Evolutionary conservation across 1,140 invertebrate species (phyloP), one percentile per base, ranked within the genome.

Genomic region (Drosophila athabasca): DNA sequence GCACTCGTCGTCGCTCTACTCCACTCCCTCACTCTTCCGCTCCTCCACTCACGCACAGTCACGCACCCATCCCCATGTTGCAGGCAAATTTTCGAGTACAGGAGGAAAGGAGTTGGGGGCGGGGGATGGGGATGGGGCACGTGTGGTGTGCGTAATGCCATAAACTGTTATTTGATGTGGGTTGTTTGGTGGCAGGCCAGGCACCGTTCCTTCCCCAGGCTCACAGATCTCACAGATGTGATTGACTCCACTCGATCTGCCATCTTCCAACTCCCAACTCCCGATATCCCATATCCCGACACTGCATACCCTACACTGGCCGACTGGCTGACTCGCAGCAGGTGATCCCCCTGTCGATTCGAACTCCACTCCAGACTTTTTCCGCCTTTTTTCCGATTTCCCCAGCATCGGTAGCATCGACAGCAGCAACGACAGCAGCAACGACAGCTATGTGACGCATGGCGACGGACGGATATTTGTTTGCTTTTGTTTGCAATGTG

Each of bases 131-230:
- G n/a, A n/a, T 43, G 9, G 9, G 35, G 35, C 35, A 39, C 35
- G 35, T 80, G 77, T 49, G 79, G 79, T 71, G 43, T 35, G 44
- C 17, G 70, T 74, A 82, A 70, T 79, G 80, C 80, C 72, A 83
- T 83, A 83, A 83, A 83, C 80, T 79, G 80, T 72, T 79, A 79
- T 84, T 83, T 83, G 80, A 83, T 84, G 80, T 84, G 81, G 76
- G 80, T 84, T 74, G 46, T 24, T 59, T 76, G 69, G 58, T 58
- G 64, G 49, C 31, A 61, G 44, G 41, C 59, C 71, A 74, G 58
- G 58, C 22, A 19, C 44, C 22, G 44, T 26, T 26, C 24, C 4
- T 39, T 61, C 19, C 8, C 7, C 29, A 31, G 8, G 7, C 29
- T 31, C 29, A 31, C 29, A 31, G 24, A 26, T 26, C 24, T 26